Evolutionary conservation across 1,140 invertebrate species (phyloP).

Genomic region (Eupeodes corollae): DNA sequence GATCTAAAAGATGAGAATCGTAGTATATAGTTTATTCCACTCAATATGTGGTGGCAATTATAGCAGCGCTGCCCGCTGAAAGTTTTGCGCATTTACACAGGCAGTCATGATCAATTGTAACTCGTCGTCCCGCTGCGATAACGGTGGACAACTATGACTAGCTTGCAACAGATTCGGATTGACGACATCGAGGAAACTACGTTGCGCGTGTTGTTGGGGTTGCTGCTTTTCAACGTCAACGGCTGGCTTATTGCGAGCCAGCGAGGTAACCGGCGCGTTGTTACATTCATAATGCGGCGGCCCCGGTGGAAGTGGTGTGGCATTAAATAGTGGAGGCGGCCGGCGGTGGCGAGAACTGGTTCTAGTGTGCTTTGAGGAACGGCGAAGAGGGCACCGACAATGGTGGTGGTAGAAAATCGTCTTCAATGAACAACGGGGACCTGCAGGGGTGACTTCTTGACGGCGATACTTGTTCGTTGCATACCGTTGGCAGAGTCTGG

Average conservation of each 20-base stretch:
- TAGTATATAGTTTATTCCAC: too few species aligned
- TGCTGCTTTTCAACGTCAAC: background rate
- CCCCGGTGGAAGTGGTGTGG: background rate
- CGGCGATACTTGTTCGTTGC: background rate
- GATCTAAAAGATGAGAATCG: too few species aligned
- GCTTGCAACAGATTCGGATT: conserved; percentile 18
- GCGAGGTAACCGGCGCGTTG: background rate
- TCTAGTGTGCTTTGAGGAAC: conserved; percentile 11
- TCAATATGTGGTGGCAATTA: conserved; percentile 17
- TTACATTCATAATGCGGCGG: background rate
- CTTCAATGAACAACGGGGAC: conserved; percentile 1
- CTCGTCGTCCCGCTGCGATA: conserved; percentile 20
- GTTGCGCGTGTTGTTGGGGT: conserved; percentile 4
- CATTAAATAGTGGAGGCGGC: background rate
- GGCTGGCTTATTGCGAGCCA: background rate
- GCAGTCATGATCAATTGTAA: conserved; percentile 29
- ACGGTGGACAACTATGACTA: conserved; percentile 27
- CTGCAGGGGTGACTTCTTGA: background rate
- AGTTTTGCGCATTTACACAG: conserved; percentile 21
- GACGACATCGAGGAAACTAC: conserved; percentile 11
- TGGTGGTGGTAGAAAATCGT: conserved; percentile 1
- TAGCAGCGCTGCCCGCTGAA: conserved; percentile 3
- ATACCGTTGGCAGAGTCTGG: background rate
- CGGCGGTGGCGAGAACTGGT: conserved; percentile 6
- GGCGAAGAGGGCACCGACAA: conserved; percentile 24